Base-by-base conservation (phyloP, 2,888 invertebrate genomes). In the Anaspis maculata region DNA sequence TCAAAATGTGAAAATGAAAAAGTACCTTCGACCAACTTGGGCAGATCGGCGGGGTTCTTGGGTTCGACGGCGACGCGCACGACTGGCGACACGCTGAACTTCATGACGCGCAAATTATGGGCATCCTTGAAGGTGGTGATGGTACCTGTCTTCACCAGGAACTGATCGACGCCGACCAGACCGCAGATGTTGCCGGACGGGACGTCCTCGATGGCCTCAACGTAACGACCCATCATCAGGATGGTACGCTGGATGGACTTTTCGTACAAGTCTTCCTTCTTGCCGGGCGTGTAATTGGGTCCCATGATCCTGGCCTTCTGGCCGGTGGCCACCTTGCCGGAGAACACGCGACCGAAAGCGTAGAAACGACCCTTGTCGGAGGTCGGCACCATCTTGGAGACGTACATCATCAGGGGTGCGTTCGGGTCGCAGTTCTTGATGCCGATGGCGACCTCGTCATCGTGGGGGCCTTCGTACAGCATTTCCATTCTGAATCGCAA, bases 341-440 rank as follows among this genome's bases (percentile, higher is more conserved):
- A 89, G 77, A 99, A 99, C 15, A 99, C 98, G 70, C 98, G 95
- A 30, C 98, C 98, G 67, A 99, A 99, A 41, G 98, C 98, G 70
- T 96, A 99, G 83, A 99, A 99, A 64, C 98, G 87, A 43, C 98
- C 98, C 74, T 99, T 99, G 70, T 99, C 98, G 9, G 92, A 85
- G 10, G 98, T 99, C 49, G 98, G 98, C 66, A 99, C 98, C 98
- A 99, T 99, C 73, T 99, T 99, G 29, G 95, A 95, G 50, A 99
- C 78, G 79, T 99, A 99, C 98, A 99, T 99, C 96, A 99, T 98
- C 37, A 99, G 77, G 10, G 96, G 97, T 25, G 87, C 98, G 51
- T 91, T 86, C 9, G 97, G 85, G 69, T 99, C 94, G 63, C 98
- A 99, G 61, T 64, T 85, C 80, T 88, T 57, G 24, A 34, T 45